Conservation (phyloP, 2,888 invertebrate genomes). For the Callosobruchus maculatus region DNA sequence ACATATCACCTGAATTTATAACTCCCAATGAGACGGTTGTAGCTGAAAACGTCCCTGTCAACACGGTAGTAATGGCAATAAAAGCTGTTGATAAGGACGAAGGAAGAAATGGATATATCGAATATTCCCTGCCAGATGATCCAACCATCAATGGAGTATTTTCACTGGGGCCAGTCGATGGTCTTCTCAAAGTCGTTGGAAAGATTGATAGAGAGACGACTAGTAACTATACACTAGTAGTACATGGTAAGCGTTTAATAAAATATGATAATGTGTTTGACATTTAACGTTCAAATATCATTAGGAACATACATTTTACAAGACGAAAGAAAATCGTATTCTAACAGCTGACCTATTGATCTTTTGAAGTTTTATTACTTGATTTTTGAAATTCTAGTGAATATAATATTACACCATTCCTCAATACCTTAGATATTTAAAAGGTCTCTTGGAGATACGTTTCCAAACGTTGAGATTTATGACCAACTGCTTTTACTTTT, state of each 20-base stretch:
- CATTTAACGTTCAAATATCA: no score
- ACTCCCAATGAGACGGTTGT: constrained; percentile 76
- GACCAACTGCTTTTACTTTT: no score
- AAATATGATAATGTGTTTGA: no score
- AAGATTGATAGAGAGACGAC: constrained; percentile 79
- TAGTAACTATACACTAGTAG: constrained; percentile 64
- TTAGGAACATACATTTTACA: no score
- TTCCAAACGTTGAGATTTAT: no score
- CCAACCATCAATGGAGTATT: constrained; percentile 65
- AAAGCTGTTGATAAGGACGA: constrained; percentile 89
- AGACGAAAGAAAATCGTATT: no score
- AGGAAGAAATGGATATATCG: constrained; percentile 77
- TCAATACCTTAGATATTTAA: no score
- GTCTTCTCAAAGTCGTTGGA: constrained; percentile 80
- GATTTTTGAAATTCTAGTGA: no score
- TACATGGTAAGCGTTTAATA: neutral
- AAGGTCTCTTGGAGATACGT: no score
- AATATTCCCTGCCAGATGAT: constrained; percentile 74
- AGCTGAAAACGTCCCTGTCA: constrained; percentile 79
- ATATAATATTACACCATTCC: no score
- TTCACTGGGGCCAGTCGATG: constrained; percentile 82
- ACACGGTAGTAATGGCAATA: constrained; percentile 84
- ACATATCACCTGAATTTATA: constrained; percentile 83
- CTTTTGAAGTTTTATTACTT: no score
- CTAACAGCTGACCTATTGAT: no score